phyloP scores from a whole-genome alignment of 2,888 invertebrate genomes.

The Rhodophaea formosa region DNA sequence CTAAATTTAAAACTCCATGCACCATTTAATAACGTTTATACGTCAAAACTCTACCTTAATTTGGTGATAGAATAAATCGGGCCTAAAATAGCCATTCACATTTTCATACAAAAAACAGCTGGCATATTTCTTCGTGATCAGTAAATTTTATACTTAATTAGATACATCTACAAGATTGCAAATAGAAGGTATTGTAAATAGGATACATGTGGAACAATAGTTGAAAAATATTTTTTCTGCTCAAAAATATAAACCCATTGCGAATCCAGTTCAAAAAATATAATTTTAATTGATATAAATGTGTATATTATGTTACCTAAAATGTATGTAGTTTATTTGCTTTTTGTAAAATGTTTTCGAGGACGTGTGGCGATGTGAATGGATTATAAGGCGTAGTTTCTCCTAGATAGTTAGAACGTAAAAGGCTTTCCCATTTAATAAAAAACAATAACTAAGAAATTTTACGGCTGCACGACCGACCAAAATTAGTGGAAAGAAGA shows the following conservation, averaged over 20 bases:
- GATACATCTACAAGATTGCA: slow-evolving; percentile 4
- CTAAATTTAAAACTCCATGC: too few species aligned
- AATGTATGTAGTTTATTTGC: not conserved
- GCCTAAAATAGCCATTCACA: not conserved
- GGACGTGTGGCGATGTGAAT: not conserved
- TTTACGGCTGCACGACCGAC: too few species aligned
- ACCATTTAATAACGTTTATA: too few species aligned
- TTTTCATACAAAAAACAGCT: slow-evolving; percentile 6
- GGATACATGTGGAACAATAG: not conserved
- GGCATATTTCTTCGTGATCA: not conserved
- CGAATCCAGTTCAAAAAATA: not conserved
- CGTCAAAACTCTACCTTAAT: too few species aligned
- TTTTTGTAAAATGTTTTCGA: not conserved
- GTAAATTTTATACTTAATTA: not conserved
- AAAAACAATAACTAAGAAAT: too few species aligned
- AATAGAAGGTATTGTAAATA: not conserved
- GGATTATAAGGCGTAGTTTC: slow-evolving; percentile 35
- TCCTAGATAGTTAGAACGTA: too few species aligned
- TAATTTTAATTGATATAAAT: not conserved
- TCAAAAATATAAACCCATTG: not conserved
- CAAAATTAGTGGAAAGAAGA: too few species aligned
- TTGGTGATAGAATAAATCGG: slow-evolving; percentile 7
- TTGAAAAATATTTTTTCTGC: not conserved
- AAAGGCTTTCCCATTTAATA: too few species aligned
- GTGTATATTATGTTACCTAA: not conserved